phyloP scores from a whole-genome alignment of 2,888 invertebrate species.

The Lysandra coridon region DNA sequence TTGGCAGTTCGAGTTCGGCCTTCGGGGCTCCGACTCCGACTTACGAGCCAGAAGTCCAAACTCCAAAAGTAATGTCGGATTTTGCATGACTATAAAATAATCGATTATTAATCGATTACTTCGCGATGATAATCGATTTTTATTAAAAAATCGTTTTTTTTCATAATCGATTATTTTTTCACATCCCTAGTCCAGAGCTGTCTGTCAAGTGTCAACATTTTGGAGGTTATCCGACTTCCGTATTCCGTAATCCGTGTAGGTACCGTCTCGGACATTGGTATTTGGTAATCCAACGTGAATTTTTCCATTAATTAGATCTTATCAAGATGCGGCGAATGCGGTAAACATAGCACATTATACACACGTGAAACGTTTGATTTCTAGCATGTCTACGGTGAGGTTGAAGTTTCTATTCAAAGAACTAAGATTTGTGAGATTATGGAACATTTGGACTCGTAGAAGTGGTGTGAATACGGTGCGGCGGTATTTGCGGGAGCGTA shows the following conservation, averaged over 20 bases:
- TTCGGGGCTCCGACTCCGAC: too few relatives aligned
- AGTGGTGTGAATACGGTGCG: constrained; percentile 57
- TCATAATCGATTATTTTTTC: too few relatives aligned
- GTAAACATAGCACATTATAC: constrained; percentile 15
- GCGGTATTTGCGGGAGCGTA: constrained; percentile 60
- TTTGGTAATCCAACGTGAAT: constrained; percentile 15
- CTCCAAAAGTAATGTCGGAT: too few relatives aligned
- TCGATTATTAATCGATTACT: too few relatives aligned
- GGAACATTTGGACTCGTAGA: constrained; percentile 63
- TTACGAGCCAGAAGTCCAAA: too few relatives aligned
- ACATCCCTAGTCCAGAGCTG: too few relatives aligned
- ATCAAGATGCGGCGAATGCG: constrained; percentile 16
- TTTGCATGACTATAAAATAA: too few relatives aligned
- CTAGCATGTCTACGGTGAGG: constrained; percentile 53
- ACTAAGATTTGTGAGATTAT: constrained; percentile 58
- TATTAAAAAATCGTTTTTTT: too few relatives aligned
- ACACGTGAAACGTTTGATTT: neutral
- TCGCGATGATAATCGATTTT: too few relatives aligned
- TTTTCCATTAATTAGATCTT: constrained; percentile 10
- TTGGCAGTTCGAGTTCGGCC: too few relatives aligned
- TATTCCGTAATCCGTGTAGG: neutral
- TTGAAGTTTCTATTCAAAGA: constrained; percentile 59
- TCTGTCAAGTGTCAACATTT: neutral
- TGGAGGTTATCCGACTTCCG: neutral
- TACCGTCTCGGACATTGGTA: constrained; percentile 6